phyloP scores from a whole-genome alignment of 2,113 vertebrate species.

The Epinephelus cyanopodus region DNA sequence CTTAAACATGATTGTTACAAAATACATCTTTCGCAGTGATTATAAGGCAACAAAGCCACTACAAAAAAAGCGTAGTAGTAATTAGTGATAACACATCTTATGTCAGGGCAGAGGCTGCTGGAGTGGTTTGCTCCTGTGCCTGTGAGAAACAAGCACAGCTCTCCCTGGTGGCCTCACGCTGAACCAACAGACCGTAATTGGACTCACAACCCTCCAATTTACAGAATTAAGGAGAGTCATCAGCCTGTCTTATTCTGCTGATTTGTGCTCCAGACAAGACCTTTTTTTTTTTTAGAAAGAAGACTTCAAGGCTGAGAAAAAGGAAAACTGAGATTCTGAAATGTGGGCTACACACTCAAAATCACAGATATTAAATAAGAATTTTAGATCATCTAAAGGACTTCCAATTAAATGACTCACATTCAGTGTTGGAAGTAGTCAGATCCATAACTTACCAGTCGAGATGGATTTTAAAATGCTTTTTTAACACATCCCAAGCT shows the following conservation, averaged over 20 bases:
- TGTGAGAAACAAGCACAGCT: conserved; percentile 68
- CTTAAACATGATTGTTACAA: conserved; percentile 14
- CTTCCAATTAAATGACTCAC: too few relatives aligned
- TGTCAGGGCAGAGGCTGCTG: conserved; percentile 18
- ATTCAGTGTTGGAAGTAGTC: too few relatives aligned
- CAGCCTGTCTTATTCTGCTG: conserved; percentile 50
- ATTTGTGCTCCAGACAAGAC: conserved; percentile 50
- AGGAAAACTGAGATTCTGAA: neutral
- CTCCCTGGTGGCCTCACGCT: conserved; percentile 78
- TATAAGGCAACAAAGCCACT: neutral
- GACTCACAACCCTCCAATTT: conserved; percentile 70
- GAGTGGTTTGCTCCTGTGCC: conserved; percentile 47
- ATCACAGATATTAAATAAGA: neutral
- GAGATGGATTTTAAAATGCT: too few relatives aligned
- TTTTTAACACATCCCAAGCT: too few relatives aligned
- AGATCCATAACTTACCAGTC: too few relatives aligned
- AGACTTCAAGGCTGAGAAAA: neutral
- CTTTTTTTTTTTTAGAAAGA: neutral
- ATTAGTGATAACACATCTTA: conserved; percentile 39
- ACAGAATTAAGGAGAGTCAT: conserved; percentile 58
- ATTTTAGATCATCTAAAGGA: too few relatives aligned
- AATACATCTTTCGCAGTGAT: neutral
- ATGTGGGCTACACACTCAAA: neutral
- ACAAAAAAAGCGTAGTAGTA: conserved; percentile 5
- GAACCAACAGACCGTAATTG: conserved; percentile 69